A percentile compares a stretch with the other conserved stretches of the same genome.
Evolutionary conservation across 2,113 vertebrate species (phyloP).

Genomic region (Hippocampus abdominalis): DNA sequence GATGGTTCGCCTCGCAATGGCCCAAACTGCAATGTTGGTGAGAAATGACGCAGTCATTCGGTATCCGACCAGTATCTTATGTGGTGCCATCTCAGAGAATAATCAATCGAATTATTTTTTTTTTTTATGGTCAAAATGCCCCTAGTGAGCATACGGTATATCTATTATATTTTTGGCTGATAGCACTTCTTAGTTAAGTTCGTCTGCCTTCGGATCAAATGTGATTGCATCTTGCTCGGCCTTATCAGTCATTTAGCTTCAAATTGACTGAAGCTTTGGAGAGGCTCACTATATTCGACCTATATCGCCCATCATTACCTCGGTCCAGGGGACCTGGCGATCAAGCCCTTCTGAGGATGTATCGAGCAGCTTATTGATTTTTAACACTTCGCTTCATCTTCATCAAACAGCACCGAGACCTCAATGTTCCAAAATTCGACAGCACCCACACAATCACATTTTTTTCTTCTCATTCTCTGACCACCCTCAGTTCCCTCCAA

Average conservation of each 20-base stretch:
- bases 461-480: neutral
- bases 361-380: constrained; percentile 70
- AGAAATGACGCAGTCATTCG: constrained; percentile 7
- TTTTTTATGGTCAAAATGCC: constrained; percentile 8
- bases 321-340: constrained; percentile 31
- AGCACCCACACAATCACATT: constrained; percentile 9
- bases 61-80: neutral
- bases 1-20: neutral
- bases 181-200: neutral
- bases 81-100: constrained; percentile 3
- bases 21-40: constrained; percentile 1
- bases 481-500: constrained; percentile 11
- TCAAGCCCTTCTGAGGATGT: constrained; percentile 53
- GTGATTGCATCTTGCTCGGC: constrained; percentile 26
- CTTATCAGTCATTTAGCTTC: constrained; percentile 34
- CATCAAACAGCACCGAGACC: constrained; percentile 59
- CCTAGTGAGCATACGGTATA: neutral
- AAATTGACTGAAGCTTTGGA: constrained; percentile 41
- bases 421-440: constrained; percentile 42
- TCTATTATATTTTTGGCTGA: neutral
- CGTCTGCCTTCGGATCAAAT: constrained; percentile 5
- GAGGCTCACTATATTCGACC: constrained; percentile 41
- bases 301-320: constrained; percentile 35
- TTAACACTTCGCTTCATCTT: constrained; percentile 69
- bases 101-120: constrained; percentile 6